Evolutionary conservation across 2,113 vertebrate genomes (phyloP), one percentile per base, ranked within the genome.

Genomic region (Entomyzon cyanotis): DNA sequence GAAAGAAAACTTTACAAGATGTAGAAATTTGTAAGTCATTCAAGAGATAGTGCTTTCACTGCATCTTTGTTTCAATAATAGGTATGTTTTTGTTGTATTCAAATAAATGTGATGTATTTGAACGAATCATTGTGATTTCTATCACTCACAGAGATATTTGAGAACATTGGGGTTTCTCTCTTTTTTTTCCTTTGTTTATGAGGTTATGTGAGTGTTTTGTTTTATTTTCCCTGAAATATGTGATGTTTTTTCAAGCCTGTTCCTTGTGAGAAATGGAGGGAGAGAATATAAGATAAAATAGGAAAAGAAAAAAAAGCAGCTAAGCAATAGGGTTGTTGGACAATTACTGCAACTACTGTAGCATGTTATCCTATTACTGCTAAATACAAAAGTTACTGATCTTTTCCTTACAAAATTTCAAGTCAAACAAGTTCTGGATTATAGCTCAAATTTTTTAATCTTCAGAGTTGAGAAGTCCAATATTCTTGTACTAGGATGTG

Each of bases 371-470:
- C 88, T 96, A 73, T 96, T 96, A 96, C 71, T 77, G 22, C 30
- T 30, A 79, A 84, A 75, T 69, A 92, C 88, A 94, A 55, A 95
- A 84, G 74, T 90, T 92, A 89, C 90, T 76, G 88, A 91, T 93
- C 52, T 78, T 95, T 81, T 78, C 67, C 92, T 93, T 96, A 93
- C 84, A 95, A 96, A 95, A 91, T 75, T 68, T 95, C 91, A 56
- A 95, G 85, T 95, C 95, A 96, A 89, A 97, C 64, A 96, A 96
- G 92, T 92, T 85, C 90, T 89, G 91, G 86, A 96, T 96, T 91
- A 71, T 68, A 93, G 91, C 37, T 41, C 18, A 85, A 67, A 4
- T 79, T 85, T 95, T 97, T 95, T 94, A 96, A 97, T 97, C 95
- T 95, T 94, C 81, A 3, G 42, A 92, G 52, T 68, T 71, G 59